Evolutionary conservation across 2,797 vertebrate species (phyloP), one percentile per base, ranked within the genome.

Genomic region (Cyclopterus lumpus): DNA sequence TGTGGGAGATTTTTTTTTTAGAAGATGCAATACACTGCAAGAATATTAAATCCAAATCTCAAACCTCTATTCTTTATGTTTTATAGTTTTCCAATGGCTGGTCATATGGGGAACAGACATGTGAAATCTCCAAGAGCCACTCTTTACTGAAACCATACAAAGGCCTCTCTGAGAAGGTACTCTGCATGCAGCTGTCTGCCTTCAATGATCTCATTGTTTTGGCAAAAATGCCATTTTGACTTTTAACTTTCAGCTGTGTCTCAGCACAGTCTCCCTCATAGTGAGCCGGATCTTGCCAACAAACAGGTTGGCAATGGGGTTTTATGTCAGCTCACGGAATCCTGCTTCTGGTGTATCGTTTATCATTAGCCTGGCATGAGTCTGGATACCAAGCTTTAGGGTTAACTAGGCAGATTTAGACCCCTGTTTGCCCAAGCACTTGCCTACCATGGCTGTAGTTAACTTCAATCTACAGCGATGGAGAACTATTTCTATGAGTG

Each of bases 91-190:
- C 96, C 22, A 96, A 86, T 67, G 96, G 97, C 71, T 99, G 97
- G 97, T 96, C 95, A 2, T 95, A 96, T 58, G 97, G 96, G 65
- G 97, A 99, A 72, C 95, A 94, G 8, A 90, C 94, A 57, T 97
- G 96, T 89, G 97, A 99, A 51, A 94, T 95, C 49, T 94, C 96
- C 76, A 99, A 97, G 91, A 93, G 93, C 73, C 97, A 98, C 44
- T 94, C 96, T 15, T 92, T 97, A 81, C 95, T 99, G 89, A 99
- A 98, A 79, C 95, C 96, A 32, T 99, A 96, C 92, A 99, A 98
- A 83, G 87, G 95, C 30, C 90, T 99, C 6, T 94, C 96, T 81
- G 97, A 99, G 89, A 99, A 98, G 93, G 93, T 92, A 78, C 20
- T 36, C 4, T 60, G 6, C 8, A 24, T 65, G 11, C 20, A 42